phyloP scores from a whole-genome alignment of 2,797 vertebrate genomes.

The Danio albolineatus region DNA sequence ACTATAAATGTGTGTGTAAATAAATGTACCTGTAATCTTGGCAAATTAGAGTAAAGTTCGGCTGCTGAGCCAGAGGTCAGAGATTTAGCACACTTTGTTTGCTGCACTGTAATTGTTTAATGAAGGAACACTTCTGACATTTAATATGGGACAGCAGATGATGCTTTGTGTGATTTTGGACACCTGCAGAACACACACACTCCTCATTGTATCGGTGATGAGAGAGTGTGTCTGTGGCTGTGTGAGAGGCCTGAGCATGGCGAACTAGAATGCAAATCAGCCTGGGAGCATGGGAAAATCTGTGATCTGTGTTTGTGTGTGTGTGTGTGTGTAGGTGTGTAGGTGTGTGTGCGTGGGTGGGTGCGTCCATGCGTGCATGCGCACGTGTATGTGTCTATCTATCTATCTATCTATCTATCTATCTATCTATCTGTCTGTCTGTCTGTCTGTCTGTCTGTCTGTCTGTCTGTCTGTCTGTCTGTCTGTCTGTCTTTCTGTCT shows the following conservation, averaged over 20 bases:
- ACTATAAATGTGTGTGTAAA: no score
- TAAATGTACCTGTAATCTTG: no score
- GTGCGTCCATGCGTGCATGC: no score
- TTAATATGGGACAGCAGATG: constrained; percentile 3
- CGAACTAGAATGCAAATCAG: constrained; percentile 74
- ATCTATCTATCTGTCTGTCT: no score
- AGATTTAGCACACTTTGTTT: neutral
- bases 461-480: no score
- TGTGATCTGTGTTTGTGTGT: constrained; percentile 10
- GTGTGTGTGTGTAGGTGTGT: no score
- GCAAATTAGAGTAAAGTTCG: neutral
- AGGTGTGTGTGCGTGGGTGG: no score
- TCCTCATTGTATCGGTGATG: constrained; percentile 68
- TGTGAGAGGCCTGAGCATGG: constrained; percentile 60
- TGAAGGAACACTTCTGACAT: neutral
- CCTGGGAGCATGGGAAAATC: constrained; percentile 21
- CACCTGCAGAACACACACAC: constrained; percentile 61
- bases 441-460: no score
- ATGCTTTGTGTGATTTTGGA: constrained; percentile 20
- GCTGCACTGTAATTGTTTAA: neutral
- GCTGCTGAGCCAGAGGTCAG: neutral
- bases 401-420: no score
- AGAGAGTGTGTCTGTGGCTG: constrained; percentile 65
- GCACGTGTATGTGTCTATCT: no score
- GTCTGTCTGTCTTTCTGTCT: no score